Conservation (phyloP, 2,888 invertebrate genomes). For the Apotomis betuletana region DNA sequence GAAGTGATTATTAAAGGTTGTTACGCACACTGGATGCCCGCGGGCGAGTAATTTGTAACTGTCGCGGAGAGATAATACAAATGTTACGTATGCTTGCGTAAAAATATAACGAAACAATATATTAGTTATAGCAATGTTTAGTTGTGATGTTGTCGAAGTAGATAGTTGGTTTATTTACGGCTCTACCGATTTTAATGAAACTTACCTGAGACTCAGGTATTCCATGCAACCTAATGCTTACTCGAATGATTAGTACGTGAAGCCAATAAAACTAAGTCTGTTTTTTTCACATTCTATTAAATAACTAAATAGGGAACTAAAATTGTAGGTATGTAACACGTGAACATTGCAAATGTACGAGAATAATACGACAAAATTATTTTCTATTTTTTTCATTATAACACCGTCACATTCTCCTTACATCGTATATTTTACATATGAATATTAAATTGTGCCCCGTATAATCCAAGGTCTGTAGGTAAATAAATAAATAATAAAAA, state of each 20-base stretch:
- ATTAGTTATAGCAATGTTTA: background rate
- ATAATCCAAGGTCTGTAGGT: too few relatives aligned
- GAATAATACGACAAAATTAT: too few relatives aligned
- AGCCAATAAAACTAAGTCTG: background rate
- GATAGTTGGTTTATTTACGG: background rate
- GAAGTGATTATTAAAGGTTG: conserved; percentile 27
- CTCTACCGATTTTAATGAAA: background rate
- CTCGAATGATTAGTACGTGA: background rate
- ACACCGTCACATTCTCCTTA: too few relatives aligned
- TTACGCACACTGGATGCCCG: conserved; percentile 1
- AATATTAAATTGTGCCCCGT: too few relatives aligned
- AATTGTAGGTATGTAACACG: too few relatives aligned
- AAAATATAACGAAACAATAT: conserved; percentile 5
- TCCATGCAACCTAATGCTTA: background rate
- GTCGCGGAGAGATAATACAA: background rate
- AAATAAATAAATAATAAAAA: too few relatives aligned
- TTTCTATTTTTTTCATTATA: too few relatives aligned
- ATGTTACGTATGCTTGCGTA: conserved; percentile 5
- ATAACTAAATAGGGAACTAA: too few relatives aligned
- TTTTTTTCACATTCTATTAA: too few relatives aligned
- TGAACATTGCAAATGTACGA: too few relatives aligned
- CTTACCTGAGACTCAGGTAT: background rate
- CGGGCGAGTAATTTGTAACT: conserved; percentile 12
- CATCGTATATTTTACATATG: too few relatives aligned
- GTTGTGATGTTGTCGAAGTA: background rate